Percentiles rank a stretch among this genome's conserved stretches.
Conservation (phyloP, 2,888 invertebrate genomes). For the Disparrhopalites patrizii region DNA sequence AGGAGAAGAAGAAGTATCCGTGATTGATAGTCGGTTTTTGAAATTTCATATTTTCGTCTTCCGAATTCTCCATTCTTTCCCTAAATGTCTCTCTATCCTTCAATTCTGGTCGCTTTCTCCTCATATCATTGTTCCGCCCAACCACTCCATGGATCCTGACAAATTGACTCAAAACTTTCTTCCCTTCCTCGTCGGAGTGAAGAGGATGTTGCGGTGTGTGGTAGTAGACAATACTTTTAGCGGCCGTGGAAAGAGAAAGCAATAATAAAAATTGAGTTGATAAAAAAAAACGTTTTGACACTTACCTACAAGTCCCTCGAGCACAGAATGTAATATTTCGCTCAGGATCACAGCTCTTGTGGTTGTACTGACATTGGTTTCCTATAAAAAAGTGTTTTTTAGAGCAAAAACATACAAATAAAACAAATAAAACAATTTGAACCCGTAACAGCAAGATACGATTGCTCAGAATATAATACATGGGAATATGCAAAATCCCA, state of each 20-base stretch:
- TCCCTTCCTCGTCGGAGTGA: neutral
- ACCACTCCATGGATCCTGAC: too few relatives aligned
- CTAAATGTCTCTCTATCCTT: too few relatives aligned
- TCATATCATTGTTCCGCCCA: too few relatives aligned
- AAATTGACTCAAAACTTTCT: too few relatives aligned
- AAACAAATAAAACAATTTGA: neutral
- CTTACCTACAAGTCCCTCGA: conserved; percentile 80
- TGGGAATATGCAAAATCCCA: too few relatives aligned
- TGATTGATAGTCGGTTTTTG: conserved; percentile 4
- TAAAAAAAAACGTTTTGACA: conserved; percentile 5
- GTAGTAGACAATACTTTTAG: too few relatives aligned
- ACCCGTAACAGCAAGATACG: neutral
- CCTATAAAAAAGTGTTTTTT: neutral
- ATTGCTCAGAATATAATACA: neutral
- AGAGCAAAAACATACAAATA: neutral
- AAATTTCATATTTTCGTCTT: neutral
- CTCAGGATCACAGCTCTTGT: conserved; percentile 62
- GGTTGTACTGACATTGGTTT: conserved; percentile 6
- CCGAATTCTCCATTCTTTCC: neutral
- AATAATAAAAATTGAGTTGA: neutral
- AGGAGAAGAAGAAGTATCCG: conserved; percentile 1
- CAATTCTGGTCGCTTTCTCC: neutral
- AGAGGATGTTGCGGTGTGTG: too few relatives aligned
- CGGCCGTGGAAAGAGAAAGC: neutral
- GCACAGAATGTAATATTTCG: conserved; percentile 64